Base-by-base conservation (phyloP, 2,797 vertebrate species). In the Lepus oiostolus region DNA sequence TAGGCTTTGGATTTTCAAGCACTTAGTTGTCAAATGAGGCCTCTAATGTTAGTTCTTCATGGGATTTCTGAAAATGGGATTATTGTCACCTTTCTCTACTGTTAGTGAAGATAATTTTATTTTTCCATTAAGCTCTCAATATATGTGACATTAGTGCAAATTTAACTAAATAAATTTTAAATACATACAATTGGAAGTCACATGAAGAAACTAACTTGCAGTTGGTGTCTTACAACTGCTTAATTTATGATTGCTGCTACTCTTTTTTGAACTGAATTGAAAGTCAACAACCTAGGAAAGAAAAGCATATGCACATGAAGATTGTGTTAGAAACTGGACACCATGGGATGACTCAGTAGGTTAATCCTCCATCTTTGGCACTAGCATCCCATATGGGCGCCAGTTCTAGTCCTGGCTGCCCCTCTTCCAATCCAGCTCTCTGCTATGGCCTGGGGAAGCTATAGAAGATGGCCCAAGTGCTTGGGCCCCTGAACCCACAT, bases 211-310 rank as follows among this genome's bases (percentile, higher is more conserved):
- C 5, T 93, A 68, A 77, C 74, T 58, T 79, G 62, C 63, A 89
- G 16, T 83, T 84, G 11, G 93, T 97, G 2, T 28, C 3, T 26
- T 93, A 11, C 32, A 93, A 88, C 84, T 94, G 0, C 26, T 96
- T 89, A 35, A 90, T 74, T 95, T 95, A 83, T 96, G 77, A 54
- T 96, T 24, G 32, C 14, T 95, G 72, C 14, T 81, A n/a, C n/a
- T 68, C 30, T 24, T 79, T 79, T 92, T 83, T 62, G 12, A 83
- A 81, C 67, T 96, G 96, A 97, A 77, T 65, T 74, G 16, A 84
- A 96, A 95, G 22, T 90, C 89, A 97, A 95, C 91, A 84, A 96
- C 52, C 5, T 28, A 71, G 14, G 95, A 96, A 94, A 68, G 26
- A 38, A 97, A 94, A 13, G 1, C 8, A n/a, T 79, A 87, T 3